These are phyloP conservation scores for Aleiodes testaceus DNA, from an alignment of 2,888 invertebrate genomes.

Conservation along the genomic window DNA sequence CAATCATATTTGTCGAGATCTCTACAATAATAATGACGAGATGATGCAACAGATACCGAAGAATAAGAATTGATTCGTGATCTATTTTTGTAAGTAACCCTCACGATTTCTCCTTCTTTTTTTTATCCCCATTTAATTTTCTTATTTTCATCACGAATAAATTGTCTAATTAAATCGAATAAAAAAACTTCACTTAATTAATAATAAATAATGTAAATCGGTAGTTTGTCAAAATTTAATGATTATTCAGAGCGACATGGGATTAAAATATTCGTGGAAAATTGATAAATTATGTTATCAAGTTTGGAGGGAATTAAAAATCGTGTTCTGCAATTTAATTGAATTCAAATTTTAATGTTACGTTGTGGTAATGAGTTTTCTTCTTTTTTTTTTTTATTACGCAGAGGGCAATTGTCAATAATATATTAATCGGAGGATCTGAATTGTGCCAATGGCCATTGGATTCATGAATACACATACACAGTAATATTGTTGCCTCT, in stretches of 20 bases:
- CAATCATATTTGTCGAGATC: constrained; percentile 4
- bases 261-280: too few relatives aligned
- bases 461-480: constrained; percentile 13
- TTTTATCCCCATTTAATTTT: constrained; percentile 6
- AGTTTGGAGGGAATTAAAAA: too few relatives aligned
- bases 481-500: background rate
- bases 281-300: constrained; percentile 10
- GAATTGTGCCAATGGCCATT: constrained; percentile 37
- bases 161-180: constrained; percentile 8
- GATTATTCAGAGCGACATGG: too few relatives aligned
- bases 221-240: too few relatives aligned
- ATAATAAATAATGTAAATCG: too few relatives aligned
- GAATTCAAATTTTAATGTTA: too few relatives aligned
- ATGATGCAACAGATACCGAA: constrained; percentile 30
- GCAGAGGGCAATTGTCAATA: constrained; percentile 16
- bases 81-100: constrained; percentile 31
- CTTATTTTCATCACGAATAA: background rate
- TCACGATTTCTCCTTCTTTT: constrained; percentile 30
- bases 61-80: constrained; percentile 37
- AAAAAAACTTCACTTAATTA: too few relatives aligned
- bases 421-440: constrained; percentile 40
- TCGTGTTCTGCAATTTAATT: too few relatives aligned
- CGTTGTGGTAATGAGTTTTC: constrained; percentile 7
- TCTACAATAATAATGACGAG: constrained; percentile 29
- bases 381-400: constrained; percentile 21